These are phyloP conservation scores for Vimba vimba DNA, from an alignment of 2,113 vertebrate genomes.

Conservation along the genomic window DNA sequence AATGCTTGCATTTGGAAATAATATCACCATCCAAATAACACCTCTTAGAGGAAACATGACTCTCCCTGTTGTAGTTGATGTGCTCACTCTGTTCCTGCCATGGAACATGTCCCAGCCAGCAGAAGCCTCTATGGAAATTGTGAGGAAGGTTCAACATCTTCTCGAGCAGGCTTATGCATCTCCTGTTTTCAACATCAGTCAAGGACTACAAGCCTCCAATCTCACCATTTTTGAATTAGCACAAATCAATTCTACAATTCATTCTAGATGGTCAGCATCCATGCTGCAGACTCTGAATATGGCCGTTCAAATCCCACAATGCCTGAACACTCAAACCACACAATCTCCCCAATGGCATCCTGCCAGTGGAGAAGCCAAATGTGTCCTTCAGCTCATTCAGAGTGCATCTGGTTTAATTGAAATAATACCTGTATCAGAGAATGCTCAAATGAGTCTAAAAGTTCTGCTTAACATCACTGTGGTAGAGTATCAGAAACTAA, in stretches of 20 bases:
- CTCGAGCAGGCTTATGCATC: constrained; percentile 58
- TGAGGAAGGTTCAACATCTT: constrained; percentile 62
- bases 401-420: constrained; percentile 60
- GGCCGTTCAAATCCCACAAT: constrained; percentile 58
- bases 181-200: constrained; percentile 64
- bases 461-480: constrained; percentile 58
- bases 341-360: neutral
- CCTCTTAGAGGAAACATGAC: constrained; percentile 43
- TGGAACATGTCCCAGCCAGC: constrained; percentile 48
- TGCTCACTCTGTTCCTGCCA: constrained; percentile 67
- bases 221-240: constrained; percentile 68
- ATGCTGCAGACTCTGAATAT: constrained; percentile 59
- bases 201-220: constrained; percentile 65
- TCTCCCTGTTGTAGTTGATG: constrained; percentile 52
- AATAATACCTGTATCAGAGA: constrained; percentile 55
- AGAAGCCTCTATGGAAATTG: constrained; percentile 46
- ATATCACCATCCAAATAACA: neutral
- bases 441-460: constrained; percentile 43
- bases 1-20: constrained; percentile 29
- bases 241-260: constrained; percentile 36
- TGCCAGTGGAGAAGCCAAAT: constrained; percentile 48
- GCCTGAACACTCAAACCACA: constrained; percentile 58
- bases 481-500: constrained; percentile 55
- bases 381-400: constrained; percentile 62
- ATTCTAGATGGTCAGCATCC: constrained; percentile 54